These are phyloP conservation scores for Drosophila neonasuta DNA, from an alignment of 2,888 invertebrate species.

Conservation along the genomic window DNA sequence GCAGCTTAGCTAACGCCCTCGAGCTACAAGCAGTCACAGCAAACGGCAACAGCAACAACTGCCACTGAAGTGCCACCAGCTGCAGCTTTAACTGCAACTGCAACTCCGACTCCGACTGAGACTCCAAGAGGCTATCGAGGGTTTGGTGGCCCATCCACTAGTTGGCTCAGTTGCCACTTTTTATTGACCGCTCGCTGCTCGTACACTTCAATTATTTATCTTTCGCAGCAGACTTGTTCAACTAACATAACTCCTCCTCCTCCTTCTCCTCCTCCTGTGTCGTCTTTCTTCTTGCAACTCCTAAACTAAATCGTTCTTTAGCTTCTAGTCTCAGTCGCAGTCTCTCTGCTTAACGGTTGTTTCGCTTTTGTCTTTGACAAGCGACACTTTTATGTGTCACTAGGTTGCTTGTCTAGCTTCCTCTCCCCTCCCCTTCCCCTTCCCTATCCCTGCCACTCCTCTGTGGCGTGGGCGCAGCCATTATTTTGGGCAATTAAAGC, in stretches of 20 bases:
- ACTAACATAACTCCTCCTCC: constrained; percentile 9
- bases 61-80: constrained; percentile 27
- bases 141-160: constrained; percentile 42
- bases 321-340: neutral
- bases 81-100: constrained; percentile 23
- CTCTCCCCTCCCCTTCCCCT: neutral
- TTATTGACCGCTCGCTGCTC: constrained; percentile 49
- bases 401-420: constrained; percentile 52
- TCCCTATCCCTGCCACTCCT: neutral
- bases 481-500: constrained; percentile 57
- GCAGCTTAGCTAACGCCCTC: constrained; percentile 67
- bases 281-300: neutral
- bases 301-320: constrained; percentile 4
- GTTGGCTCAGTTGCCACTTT: constrained; percentile 35
- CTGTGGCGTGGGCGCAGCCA: constrained; percentile 48
- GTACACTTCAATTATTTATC: constrained; percentile 65
- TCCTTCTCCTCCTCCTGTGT: neutral
- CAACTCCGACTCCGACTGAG: neutral
- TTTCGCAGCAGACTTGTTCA: constrained; percentile 35
- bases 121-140: constrained; percentile 15
- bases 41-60: constrained; percentile 2
- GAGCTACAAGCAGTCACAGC: constrained; percentile 38
- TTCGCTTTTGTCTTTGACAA: constrained; percentile 49
- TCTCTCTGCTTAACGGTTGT: constrained; percentile 44
- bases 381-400: constrained; percentile 74